Percentiles rank a stretch among this genome's conserved stretches.
Evolutionary conservation across 1,140 invertebrate species (phyloP).

Genomic region (Psix sp.): DNA sequence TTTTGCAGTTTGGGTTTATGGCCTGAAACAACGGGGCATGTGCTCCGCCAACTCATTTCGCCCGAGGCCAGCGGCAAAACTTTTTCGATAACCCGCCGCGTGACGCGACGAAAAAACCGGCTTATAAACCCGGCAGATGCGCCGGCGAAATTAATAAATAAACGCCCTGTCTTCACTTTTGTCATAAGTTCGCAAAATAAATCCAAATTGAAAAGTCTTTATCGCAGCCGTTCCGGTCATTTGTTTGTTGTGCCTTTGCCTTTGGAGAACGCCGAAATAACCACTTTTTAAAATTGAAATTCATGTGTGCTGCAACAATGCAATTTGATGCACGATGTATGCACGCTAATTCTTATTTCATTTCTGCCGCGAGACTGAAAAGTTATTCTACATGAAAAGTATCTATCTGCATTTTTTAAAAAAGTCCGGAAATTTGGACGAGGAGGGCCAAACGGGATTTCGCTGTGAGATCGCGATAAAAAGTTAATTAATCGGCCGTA

Average conservation of each 20-base stretch:
- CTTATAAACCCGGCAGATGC: conserved; percentile 36
- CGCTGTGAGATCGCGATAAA: conserved; percentile 21
- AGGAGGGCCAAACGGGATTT: too few species aligned
- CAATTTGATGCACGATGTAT: too few species aligned
- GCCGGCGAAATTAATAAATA: conserved; percentile 45
- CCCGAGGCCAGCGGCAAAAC: conserved; percentile 26
- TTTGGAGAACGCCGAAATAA: too few species aligned
- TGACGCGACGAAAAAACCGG: conserved; percentile 35
- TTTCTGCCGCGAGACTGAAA: too few species aligned
- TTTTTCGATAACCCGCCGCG: conserved; percentile 48
- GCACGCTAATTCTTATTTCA: too few species aligned
- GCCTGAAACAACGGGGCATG: conserved; percentile 27
- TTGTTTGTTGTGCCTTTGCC: too few species aligned
- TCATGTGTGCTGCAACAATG: conserved; percentile 22
- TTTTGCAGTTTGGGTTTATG: conserved; percentile 43
- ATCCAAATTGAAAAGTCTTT: neutral
- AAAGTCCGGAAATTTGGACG: too few species aligned
- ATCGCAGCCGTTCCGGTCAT: too few species aligned
- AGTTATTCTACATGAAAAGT: too few species aligned
- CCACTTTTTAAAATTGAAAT: too few species aligned
- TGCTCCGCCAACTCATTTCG: conserved; percentile 40
- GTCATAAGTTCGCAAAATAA: too few species aligned
- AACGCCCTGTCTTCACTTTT: neutral
- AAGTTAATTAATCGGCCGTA: conserved; percentile 54
- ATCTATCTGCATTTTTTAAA: too few species aligned